These are phyloP conservation scores for Scophthalmus maximus DNA, from an alignment of 2,113 vertebrate genomes.

Conservation along the genomic window DNA sequence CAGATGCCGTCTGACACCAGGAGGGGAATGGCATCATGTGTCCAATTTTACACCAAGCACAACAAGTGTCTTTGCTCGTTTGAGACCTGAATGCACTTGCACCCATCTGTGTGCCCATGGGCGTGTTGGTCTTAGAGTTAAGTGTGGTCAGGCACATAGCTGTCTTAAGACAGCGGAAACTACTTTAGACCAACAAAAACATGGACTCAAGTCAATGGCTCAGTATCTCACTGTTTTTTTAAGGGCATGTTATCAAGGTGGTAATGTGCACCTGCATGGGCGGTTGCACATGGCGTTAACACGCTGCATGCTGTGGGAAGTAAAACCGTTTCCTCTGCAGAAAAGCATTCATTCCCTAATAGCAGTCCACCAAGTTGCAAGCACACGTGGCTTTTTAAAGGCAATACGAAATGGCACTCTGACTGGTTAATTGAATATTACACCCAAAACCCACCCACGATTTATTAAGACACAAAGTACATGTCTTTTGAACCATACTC, in stretches of 20 bases:
- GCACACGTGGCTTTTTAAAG: no score
- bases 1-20: constrained; percentile 61
- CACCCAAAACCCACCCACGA: not conserved
- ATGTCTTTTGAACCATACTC: no score
- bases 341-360: not conserved
- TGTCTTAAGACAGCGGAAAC: not conserved
- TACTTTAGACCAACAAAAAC: not conserved
- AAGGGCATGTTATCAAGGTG: no score
- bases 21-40: constrained; percentile 47
- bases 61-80: not conserved
- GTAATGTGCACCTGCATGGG: not conserved
- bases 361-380: not conserved
- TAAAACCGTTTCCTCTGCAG: not conserved
- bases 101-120: not conserved
- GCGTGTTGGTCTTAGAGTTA: not conserved
- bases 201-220: not conserved
- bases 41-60: not conserved
- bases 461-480: no score
- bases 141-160: not conserved
- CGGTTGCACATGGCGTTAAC: no score
- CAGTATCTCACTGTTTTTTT: no score
- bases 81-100: not conserved
- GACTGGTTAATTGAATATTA: not conserved
- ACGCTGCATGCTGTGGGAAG: no score
- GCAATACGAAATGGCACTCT: not conserved